These are phyloP conservation scores for Leptopilina clavipes DNA, from an alignment of 1,140 invertebrate genomes.

Conservation along the genomic window DNA sequence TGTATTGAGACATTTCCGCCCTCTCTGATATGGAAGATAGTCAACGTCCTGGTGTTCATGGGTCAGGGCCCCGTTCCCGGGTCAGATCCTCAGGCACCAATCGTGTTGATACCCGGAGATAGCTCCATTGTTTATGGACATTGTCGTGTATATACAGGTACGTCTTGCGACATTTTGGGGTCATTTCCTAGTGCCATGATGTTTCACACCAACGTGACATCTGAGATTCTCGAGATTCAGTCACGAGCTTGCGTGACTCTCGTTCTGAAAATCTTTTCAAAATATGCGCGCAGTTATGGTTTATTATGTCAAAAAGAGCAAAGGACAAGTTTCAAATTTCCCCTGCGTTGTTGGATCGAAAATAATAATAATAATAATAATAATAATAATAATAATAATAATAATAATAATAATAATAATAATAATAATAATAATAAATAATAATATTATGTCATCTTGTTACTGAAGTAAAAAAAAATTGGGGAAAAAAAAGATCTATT, in stretches of 20 bases:
- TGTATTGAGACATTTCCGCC: constrained; percentile 43
- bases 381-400: too few species aligned
- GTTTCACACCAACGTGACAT: constrained; percentile 46
- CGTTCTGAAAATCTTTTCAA: constrained; percentile 40
- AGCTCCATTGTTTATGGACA: constrained; percentile 46
- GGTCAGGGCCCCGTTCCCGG: constrained; percentile 44
- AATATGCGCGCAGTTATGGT: background rate
- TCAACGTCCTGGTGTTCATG: constrained; percentile 34
- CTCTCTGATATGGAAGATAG: constrained; percentile 40
- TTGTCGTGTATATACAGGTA: constrained; percentile 40
- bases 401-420: too few species aligned
- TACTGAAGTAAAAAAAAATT: too few species aligned
- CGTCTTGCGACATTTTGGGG: constrained; percentile 43
- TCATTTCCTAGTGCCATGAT: constrained; percentile 45
- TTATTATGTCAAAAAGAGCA: background rate
- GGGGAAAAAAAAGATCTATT: too few species aligned
- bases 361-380: too few species aligned
- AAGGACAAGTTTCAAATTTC: background rate
- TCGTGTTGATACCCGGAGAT: constrained; percentile 44
- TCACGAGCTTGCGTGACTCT: constrained; percentile 46
- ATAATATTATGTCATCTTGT: too few species aligned
- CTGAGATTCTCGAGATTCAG: constrained; percentile 44
- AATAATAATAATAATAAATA: too few species aligned
- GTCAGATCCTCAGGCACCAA: constrained; percentile 41
- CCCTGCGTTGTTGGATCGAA: too few species aligned